Conservation (phyloP, 1,140 invertebrate species). For the Acromyrmex echinatior region DNA sequence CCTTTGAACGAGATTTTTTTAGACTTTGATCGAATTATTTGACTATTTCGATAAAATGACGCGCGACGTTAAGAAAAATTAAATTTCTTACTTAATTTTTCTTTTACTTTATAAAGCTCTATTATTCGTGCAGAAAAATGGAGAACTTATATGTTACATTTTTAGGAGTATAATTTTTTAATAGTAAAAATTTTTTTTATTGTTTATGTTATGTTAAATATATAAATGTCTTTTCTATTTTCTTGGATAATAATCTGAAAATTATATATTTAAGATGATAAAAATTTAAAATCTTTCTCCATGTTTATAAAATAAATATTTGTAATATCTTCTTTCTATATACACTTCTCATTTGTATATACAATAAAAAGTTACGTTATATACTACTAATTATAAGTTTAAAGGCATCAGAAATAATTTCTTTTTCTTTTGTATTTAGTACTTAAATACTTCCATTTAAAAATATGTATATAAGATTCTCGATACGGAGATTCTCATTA, state of each 20-base stretch:
- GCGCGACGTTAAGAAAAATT: constrained; percentile 32
- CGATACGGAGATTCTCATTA: no score
- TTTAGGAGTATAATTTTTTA: background rate
- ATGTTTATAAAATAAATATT: background rate
- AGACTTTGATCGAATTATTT: constrained; percentile 40
- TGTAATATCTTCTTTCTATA: background rate
- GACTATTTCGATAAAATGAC: constrained; percentile 16
- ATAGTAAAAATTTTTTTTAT: background rate
- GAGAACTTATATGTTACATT: background rate
- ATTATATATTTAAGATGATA: background rate
- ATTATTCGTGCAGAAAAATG: background rate
- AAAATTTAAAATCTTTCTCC: background rate
- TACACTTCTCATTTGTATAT: no score
- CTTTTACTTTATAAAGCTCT: constrained; percentile 7
- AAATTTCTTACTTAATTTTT: constrained; percentile 23
- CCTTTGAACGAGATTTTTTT: constrained; percentile 35
- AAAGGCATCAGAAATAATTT: no score
- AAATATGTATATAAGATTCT: no score
- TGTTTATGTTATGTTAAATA: background rate
- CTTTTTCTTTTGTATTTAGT: no score
- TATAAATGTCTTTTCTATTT: no score
- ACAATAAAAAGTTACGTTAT: no score
- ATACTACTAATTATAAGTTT: no score
- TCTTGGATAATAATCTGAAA: background rate
- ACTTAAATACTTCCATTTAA: no score